Percentiles rank a stretch among this genome's conserved stretches.
phyloP scores from a whole-genome alignment of 1,140 invertebrate species.

The Belonocnema kinseyi region DNA sequence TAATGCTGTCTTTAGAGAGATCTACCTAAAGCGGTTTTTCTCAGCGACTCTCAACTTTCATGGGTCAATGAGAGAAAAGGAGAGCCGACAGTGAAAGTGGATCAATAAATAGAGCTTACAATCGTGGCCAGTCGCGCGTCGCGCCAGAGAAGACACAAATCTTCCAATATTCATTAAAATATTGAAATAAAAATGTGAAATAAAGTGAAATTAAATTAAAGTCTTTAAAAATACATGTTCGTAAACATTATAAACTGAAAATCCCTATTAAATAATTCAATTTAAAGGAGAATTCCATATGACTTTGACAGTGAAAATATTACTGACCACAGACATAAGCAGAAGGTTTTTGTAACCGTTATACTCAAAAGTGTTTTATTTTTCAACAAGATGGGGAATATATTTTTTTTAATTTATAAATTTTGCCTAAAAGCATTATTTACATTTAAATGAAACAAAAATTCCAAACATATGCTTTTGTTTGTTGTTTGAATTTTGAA shows the following conservation, averaged over 20 bases:
- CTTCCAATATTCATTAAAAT: not conserved
- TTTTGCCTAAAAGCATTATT: too few relatives aligned
- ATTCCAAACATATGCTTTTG: too few relatives aligned
- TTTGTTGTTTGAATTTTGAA: too few relatives aligned
- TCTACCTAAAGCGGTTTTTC: not conserved
- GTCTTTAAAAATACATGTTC: not conserved
- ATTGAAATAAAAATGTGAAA: not conserved
- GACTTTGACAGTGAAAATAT: too few relatives aligned
- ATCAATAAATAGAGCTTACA: constrained; percentile 70
- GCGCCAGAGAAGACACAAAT: constrained; percentile 39
- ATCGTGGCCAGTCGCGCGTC: constrained; percentile 45
- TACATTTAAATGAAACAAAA: too few relatives aligned
- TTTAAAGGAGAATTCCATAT: too few relatives aligned
- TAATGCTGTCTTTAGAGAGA: not conserved
- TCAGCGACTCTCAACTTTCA: constrained; percentile 6
- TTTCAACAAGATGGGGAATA: too few relatives aligned
- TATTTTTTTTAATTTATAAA: too few relatives aligned
- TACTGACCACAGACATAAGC: too few relatives aligned
- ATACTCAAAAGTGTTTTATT: too few relatives aligned
- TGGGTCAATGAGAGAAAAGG: constrained; percentile 39
- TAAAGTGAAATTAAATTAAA: not conserved
- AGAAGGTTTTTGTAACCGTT: too few relatives aligned
- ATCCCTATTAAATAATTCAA: too few relatives aligned
- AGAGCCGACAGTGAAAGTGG: constrained; percentile 66
- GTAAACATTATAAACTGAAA: not conserved